These are phyloP conservation scores for Neopipo cinnamomea DNA, from an alignment of 2,113 vertebrate species.

Conservation along the genomic window DNA sequence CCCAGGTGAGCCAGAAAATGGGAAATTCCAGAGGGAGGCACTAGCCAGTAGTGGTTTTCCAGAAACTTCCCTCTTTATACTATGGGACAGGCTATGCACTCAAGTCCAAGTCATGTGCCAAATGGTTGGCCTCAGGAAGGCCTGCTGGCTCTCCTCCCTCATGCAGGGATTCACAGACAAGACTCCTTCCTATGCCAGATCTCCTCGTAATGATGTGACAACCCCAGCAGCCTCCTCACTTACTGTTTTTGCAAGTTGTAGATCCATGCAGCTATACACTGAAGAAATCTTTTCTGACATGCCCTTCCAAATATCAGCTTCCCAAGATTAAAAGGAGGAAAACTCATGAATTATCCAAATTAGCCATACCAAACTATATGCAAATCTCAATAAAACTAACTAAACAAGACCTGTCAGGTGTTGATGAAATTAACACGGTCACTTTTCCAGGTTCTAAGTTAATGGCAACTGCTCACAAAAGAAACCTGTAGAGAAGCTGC, in stretches of 20 bases:
- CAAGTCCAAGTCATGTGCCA: accelerated
- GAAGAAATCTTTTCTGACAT: background rate
- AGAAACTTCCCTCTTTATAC: background rate
- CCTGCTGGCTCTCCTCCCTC: background rate
- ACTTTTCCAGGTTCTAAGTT: background rate
- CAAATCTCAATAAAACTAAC: background rate
- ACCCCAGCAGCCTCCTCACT: background rate
- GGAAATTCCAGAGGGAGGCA: background rate
- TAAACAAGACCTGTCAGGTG: background rate
- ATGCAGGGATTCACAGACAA: background rate
- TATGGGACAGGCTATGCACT: accelerated
- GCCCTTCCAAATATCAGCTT: background rate
- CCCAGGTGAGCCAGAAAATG: background rate
- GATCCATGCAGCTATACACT: accelerated
- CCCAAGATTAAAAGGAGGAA: background rate
- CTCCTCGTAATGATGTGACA: accelerated
- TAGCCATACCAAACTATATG: background rate
- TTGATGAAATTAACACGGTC: background rate
- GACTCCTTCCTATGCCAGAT: background rate
- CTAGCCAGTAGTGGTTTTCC: background rate
- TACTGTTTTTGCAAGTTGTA: background rate
- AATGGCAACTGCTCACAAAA: background rate
- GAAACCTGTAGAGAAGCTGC: background rate
- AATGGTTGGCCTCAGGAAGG: background rate
- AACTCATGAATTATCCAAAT: background rate